phyloP scores from a whole-genome alignment of 2,113 vertebrate species.

The Seriola dumerili region DNA sequence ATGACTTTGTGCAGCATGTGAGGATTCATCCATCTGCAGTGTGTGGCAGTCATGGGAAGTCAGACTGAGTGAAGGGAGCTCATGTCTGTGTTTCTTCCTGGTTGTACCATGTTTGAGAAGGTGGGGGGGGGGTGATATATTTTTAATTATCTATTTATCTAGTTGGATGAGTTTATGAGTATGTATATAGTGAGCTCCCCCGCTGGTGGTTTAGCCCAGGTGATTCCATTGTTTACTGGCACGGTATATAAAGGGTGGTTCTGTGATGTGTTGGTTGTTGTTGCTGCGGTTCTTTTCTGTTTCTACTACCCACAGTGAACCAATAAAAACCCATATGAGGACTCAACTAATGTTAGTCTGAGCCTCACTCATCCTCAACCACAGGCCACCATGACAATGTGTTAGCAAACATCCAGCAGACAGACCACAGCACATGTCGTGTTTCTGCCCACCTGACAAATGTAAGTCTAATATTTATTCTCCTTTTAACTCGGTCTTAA shows the following conservation, averaged over 20 bases:
- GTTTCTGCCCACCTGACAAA: neutral
- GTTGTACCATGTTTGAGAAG: conserved; percentile 18
- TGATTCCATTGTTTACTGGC: neutral
- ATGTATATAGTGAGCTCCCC: neutral
- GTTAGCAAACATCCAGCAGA: conserved; percentile 14
- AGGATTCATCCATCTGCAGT: neutral
- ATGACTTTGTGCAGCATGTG: too few species aligned
- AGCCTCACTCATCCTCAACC: neutral
- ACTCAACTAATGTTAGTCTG: neutral
- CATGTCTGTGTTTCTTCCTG: neutral
- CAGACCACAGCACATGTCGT: neutral
- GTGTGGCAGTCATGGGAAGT: neutral
- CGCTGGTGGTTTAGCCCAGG: conserved; percentile 1
- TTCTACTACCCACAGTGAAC: neutral
- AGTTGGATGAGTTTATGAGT: neutral
- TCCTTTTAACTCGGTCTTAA: neutral
- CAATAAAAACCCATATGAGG: neutral
- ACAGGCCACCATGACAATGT: neutral
- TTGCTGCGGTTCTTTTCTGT: neutral
- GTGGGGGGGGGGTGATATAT: neutral
- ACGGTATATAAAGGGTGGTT: neutral
- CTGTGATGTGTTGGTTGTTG: neutral
- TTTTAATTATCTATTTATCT: neutral
- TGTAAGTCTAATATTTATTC: conserved; percentile 1
- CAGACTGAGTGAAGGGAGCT: neutral